These are phyloP conservation scores for Perdita meconis DNA, from an alignment of 2,888 invertebrate species.

Conservation along the genomic window DNA sequence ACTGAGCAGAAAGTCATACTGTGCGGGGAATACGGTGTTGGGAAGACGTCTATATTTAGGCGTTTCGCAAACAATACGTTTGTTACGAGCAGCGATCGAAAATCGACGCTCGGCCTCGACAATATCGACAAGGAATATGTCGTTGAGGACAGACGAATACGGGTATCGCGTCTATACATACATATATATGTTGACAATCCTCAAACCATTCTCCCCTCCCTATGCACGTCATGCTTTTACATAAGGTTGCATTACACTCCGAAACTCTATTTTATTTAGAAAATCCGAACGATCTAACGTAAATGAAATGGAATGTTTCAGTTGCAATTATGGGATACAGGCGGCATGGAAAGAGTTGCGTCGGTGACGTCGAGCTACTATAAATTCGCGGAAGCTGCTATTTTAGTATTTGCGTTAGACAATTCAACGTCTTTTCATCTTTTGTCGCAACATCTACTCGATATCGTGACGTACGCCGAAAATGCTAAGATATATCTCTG, in stretches of 20 bases:
- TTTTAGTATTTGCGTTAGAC: conserved; percentile 95
- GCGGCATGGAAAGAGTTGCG: conserved; percentile 98
- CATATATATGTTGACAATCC: conserved; percentile 26
- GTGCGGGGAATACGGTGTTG: conserved; percentile 98
- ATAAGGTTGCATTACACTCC: neutral
- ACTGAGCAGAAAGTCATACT: conserved; percentile 96
- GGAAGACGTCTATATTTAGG: conserved; percentile 96
- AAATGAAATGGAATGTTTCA: conserved; percentile 82
- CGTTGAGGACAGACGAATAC: conserved; percentile 91
- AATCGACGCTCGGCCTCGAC: conserved; percentile 96
- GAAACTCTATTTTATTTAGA: neutral
- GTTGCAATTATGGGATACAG: conserved; percentile 98
- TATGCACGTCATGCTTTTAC: too few relatives aligned
- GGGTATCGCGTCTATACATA: conserved; percentile 87
- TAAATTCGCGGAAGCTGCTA: conserved; percentile 97
- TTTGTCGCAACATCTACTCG: conserved; percentile 95
- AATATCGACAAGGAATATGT: conserved; percentile 93
- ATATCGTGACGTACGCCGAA: conserved; percentile 97
- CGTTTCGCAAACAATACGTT: conserved; percentile 96
- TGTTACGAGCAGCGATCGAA: conserved; percentile 91
- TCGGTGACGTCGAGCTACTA: conserved; percentile 98
- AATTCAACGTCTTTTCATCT: conserved; percentile 97
- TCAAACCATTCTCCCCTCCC: conserved; percentile 13
- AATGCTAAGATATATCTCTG: conserved; percentile 98
- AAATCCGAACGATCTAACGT: conserved; percentile 5